Evolutionary conservation across 1,140 invertebrate species (phyloP).

Genomic region (Prorops nasuta): DNA sequence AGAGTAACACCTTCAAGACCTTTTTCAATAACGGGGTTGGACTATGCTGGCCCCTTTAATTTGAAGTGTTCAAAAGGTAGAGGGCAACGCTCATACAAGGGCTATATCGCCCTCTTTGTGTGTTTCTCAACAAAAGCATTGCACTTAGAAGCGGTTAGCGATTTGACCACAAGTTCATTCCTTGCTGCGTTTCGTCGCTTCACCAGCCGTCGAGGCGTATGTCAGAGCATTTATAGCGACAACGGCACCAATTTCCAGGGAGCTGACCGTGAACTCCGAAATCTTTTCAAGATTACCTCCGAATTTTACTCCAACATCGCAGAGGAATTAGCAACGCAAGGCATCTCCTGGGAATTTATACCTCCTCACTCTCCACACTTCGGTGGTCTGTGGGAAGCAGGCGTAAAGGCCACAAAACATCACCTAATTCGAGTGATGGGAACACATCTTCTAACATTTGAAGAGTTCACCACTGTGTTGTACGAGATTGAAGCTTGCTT

Average conservation of each 20-base stretch:
- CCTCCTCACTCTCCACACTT: no score
- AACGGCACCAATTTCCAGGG: slow-evolving; percentile 26
- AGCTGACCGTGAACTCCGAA: slow-evolving; percentile 13
- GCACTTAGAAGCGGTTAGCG: slow-evolving; percentile 39
- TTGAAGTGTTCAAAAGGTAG: slow-evolving; percentile 25
- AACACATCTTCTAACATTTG: slow-evolving; percentile 16
- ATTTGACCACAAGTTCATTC: slow-evolving; percentile 35
- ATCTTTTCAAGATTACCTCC: slow-evolving; percentile 6
- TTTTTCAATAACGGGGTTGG: slow-evolving; percentile 32
- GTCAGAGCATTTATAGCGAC: slow-evolving; percentile 20
- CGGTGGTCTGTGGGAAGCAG: no score
- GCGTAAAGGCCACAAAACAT: no score
- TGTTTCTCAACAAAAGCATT: slow-evolving; percentile 34
- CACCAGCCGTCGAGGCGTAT: slow-evolving; percentile 14
- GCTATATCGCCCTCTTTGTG: slow-evolving; percentile 28
- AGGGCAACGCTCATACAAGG: slow-evolving; percentile 20
- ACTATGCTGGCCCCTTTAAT: slow-evolving; percentile 40
- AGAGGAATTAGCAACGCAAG: not conserved
- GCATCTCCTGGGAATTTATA: slow-evolving; percentile 8
- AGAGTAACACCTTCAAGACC: slow-evolving; percentile 10
- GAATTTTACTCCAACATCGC: not conserved
- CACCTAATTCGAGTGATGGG: slow-evolving; percentile 5
- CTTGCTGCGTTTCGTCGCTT: slow-evolving; percentile 25
- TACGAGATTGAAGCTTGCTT: slow-evolving; percentile 26
- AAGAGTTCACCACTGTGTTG: slow-evolving; percentile 29